Evolutionary conservation across 2,113 vertebrate genomes (phyloP).

Genomic region (Corythaeola cristata): DNA sequence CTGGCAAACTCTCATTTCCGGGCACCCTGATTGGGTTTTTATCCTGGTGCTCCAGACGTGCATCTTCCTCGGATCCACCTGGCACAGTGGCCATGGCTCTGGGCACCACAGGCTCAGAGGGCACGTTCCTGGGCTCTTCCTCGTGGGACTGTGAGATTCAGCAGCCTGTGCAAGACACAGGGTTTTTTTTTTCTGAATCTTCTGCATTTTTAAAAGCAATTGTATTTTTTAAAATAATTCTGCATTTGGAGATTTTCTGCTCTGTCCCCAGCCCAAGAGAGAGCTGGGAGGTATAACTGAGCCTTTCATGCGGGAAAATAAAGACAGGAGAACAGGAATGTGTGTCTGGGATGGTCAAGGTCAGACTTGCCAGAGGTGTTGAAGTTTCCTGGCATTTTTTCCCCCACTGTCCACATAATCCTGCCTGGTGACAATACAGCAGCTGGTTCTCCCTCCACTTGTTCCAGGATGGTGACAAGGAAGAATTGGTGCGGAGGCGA

Average conservation of each 20-base stretch:
- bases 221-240: background rate
- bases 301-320: background rate
- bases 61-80: background rate
- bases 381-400: background rate
- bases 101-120: background rate
- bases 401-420: background rate
- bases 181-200: background rate
- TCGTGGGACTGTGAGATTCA: background rate
- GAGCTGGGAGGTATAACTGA: background rate
- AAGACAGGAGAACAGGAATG: background rate
- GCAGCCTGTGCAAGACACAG: background rate
- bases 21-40: background rate
- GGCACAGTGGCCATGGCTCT: accelerated
- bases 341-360: background rate
- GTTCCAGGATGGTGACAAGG: background rate
- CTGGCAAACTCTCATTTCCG: background rate
- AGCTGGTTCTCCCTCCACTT: background rate
- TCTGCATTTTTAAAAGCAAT: background rate
- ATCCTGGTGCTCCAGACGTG: background rate
- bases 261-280: background rate
- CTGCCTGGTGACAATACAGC: background rate
- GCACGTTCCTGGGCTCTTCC: background rate
- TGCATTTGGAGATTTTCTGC: background rate
- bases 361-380: background rate
- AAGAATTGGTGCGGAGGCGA: background rate